Base-by-base conservation (phyloP, 2,888 invertebrate genomes). In the Agriopis marginaria region DNA sequence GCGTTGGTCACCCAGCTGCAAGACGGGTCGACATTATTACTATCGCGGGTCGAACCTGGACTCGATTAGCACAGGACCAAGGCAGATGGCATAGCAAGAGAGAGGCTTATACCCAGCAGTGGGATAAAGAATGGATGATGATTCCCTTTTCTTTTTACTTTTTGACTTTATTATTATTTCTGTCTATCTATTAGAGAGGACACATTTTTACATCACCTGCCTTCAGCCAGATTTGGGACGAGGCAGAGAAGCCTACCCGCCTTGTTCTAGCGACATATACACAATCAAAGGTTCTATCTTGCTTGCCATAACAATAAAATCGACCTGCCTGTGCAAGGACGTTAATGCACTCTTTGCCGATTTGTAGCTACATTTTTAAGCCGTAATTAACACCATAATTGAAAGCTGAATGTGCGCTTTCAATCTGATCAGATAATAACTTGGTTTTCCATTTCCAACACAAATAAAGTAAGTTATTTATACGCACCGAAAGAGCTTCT, bases 401-500 rank as follows among this genome's bases (percentile, higher is more conserved):
- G 1, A 0, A 50, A 17, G 17, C 9, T 17, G 7, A 3, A 50
- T 9, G 17, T 17, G 50, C 17, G 7, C 47, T 7, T 47, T 50
- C 14, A 17, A 23, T 23, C 23, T 23, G 23, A 7, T 54, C 8
- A 32, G 32, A 32, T 32, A 4, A 32, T n/a, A 39, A 8, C 54
- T 58, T 58, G 12, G 32, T 45, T 23, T 17, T 23, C 7, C 23
- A 45, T 23, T 12, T 32, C 10, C 17, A 8, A 45, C 2, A 12
- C 9, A 1, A 56, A 3, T 10, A 44, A 56, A 11, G 17, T 17
- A 58, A 12, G 44, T 23, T 3, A 44, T 17, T 44, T 55, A 17
- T 55, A 76, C 78, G 74, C 82, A 93, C 93, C 81, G 84, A 74
- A 63, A 94, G 75, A 23, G 77, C 75, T n/a, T 89, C 86, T 62